Conservation (phyloP, 2,797 vertebrate genomes). For the Enteromius radiatus region DNA sequence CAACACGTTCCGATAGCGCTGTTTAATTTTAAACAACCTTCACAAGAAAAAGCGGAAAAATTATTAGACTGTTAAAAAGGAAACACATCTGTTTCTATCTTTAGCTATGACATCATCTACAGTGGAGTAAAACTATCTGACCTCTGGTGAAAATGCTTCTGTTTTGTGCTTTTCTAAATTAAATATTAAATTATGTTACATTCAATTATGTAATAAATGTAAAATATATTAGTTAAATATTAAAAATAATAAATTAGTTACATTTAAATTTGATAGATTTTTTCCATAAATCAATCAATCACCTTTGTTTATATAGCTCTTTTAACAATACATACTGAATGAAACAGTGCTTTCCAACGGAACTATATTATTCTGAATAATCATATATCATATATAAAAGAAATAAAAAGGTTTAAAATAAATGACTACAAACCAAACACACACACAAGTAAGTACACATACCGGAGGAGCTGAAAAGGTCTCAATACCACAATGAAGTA, state of each 20-base stretch:
- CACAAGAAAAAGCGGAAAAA: neutral
- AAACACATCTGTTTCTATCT: neutral
- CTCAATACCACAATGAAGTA: conserved; percentile 96
- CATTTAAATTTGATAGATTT: neutral
- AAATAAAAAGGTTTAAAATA: neutral
- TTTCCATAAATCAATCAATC: no score
- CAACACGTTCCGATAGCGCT: conserved; percentile 93
- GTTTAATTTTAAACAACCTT: conserved; percentile 96
- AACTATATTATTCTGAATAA: no score
- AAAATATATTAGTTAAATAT: no score
- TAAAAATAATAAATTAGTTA: no score
- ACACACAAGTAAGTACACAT: conserved; percentile 33
- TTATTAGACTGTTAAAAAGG: neutral
- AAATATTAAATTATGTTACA: no score
- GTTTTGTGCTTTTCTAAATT: neutral
- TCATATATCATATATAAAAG: neutral
- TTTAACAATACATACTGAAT: no score
- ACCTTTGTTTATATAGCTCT: no score
- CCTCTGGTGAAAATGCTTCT: neutral
- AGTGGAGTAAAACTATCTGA: no score
- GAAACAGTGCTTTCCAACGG: no score
- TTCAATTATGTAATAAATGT: no score
- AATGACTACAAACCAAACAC: neutral
- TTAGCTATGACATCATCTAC: neutral
- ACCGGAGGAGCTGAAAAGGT: conserved; percentile 95